Percentiles rank a stretch among this genome's conserved stretches.
Conservation (phyloP, 2,888 invertebrate species). For the Coleophora flavipennella region DNA sequence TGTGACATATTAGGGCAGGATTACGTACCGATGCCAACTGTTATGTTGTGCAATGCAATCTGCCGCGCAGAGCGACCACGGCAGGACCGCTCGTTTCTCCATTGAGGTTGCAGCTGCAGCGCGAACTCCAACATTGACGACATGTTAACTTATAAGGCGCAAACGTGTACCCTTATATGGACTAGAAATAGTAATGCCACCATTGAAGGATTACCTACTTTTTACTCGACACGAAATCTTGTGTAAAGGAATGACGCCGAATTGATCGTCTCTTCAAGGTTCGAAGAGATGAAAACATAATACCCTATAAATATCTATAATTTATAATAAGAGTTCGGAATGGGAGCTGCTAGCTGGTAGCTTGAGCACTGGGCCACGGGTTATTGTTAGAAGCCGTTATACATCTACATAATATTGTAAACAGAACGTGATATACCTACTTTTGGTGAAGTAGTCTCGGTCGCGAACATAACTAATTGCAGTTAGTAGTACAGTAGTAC, state of each 20-base stretch:
- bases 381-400: too few species aligned
- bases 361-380: too few species aligned
- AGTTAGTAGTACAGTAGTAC: too few species aligned
- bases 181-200: constrained; percentile 45
- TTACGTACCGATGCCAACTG: too few species aligned
- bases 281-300: constrained; percentile 22
- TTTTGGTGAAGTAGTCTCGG: too few species aligned
- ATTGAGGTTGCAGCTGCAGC: constrained; percentile 40
- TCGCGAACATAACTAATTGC: too few species aligned
- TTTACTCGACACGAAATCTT: too few species aligned
- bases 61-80: constrained; percentile 22
- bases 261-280: too few species aligned
- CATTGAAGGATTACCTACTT: constrained; percentile 54
- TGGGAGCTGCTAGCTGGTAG: too few species aligned
- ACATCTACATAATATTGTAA: too few species aligned
- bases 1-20: too few species aligned
- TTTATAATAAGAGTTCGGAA: constrained; percentile 13
- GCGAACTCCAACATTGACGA: constrained; percentile 56
- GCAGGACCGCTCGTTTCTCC: constrained; percentile 42
- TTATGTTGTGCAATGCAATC: constrained; percentile 27
- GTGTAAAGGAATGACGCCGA: constrained; percentile 8
- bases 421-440: too few species aligned
- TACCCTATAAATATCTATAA: constrained; percentile 27
- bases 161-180: constrained; percentile 48
- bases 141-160: constrained; percentile 64